Base-by-base conservation (phyloP, 2,888 invertebrate species). In the Steinernema hermaphroditum region DNA sequence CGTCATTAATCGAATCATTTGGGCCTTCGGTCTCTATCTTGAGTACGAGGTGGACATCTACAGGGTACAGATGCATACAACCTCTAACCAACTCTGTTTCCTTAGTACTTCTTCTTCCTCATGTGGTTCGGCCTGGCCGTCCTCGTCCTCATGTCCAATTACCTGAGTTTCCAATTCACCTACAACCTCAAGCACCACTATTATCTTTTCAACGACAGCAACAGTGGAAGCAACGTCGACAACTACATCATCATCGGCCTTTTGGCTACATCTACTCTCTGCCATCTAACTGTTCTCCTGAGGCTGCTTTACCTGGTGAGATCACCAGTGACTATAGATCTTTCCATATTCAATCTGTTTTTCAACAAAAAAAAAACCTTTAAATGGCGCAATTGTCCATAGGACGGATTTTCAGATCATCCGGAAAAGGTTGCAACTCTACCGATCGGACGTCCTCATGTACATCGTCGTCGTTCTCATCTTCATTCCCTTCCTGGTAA, bases 61-160 rank as follows among this genome's bases (percentile, higher is more conserved):
- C 43, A 41, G 43, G 16, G 43, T 41, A 14, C 8, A 14, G 9
- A 12, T 8, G 43, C 43, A 14, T 41, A 41, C 16, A 41, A 14
- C 43, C 43, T 41, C 8, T 12, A 41, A 41, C 8, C 16, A n/a
- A n/a, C n/a, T 8, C 9, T 16, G 43, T n/a, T 46, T 16, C 16
- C 16, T 6, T n/a, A 46, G 46, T 46, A 46, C 22, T 46, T 6
- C 46, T 46, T 46, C 46, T 46, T 46, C 46, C 46, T 46, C 4
- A 46, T 46, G 46, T 46, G 46, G 46, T 46, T 46, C 46, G 46
- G 46, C 22, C 46, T 46, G 46, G 6, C 46, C 46, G 46, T 46
- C 9, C 46, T 46, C n/a, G n/a, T 16, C 6, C 46, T 46, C 46
- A 46, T 46, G 46, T 46, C 46, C 46, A 46, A 46, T n/a, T 46